Evolutionary conservation across 2,888 invertebrate species (phyloP).

Genomic region (Campaea margaritaria): DNA sequence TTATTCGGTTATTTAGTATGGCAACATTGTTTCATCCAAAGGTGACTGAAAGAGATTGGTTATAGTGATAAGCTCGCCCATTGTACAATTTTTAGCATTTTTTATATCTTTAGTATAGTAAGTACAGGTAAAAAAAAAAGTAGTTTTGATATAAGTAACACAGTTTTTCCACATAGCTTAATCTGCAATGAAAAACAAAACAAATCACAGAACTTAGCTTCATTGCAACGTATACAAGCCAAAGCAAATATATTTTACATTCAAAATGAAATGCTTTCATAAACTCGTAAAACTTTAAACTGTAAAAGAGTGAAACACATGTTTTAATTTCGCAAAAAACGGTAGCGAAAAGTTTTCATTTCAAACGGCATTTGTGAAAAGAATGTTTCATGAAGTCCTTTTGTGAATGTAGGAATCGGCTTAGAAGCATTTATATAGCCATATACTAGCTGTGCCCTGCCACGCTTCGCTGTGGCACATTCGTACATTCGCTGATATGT

Average conservation of each 20-base stretch:
- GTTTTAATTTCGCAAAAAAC: conserved; percentile 10
- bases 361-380: conserved; percentile 10
- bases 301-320: conserved; percentile 9
- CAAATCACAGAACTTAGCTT: neutral
- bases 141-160: too few relatives aligned
- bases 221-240: neutral
- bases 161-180: too few relatives aligned
- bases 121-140: too few relatives aligned
- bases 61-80: too few relatives aligned
- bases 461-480: too few relatives aligned
- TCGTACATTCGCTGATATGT: too few relatives aligned
- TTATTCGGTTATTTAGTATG: too few relatives aligned
- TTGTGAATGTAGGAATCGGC: conserved; percentile 1
- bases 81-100: too few relatives aligned
- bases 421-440: neutral
- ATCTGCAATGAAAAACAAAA: neutral
- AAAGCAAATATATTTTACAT: conserved; percentile 8
- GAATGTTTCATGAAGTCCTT: conserved; percentile 8
- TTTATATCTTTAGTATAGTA: too few relatives aligned
- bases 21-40: too few relatives aligned
- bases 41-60: too few relatives aligned
- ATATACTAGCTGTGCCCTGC: too few relatives aligned
- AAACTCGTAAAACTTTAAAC: conserved; percentile 19
- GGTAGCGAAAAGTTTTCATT: conserved; percentile 5
- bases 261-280: conserved; percentile 10